Evolutionary conservation across 2,888 invertebrate species (phyloP), one percentile per base, ranked within the genome.

Genomic region (Melanophora roralis): DNA sequence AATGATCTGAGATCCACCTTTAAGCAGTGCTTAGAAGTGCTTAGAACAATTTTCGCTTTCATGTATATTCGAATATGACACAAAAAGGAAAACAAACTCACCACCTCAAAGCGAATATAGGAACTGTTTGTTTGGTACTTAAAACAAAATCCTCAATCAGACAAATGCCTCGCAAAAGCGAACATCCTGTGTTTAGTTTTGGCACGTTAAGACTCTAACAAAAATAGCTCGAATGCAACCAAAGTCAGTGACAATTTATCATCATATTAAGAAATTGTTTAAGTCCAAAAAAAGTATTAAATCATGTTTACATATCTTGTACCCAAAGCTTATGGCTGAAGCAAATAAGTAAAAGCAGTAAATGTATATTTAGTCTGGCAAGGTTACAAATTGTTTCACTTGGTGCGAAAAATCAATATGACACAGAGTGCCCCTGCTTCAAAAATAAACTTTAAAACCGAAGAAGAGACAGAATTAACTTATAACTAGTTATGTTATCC

Each of bases 91-190:
- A n/a, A n/a, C n/a, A n/a, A n/a, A n/a, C n/a, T n/a, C n/a, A n/a
- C n/a, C n/a, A n/a, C n/a, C n/a, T n/a, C n/a, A n/a, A n/a, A n/a
- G n/a, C n/a, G n/a, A n/a, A n/a, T n/a, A n/a, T n/a, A n/a, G n/a
- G n/a, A n/a, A n/a, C n/a, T n/a, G n/a, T n/a, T n/a, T n/a, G n/a
- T n/a, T n/a, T n/a, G n/a, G n/a, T n/a, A n/a, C n/a, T n/a, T n/a
- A n/a, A n/a, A n/a, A n/a, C n/a, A n/a, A n/a, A n/a, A n/a, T n/a
- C n/a, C 14, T 34, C 60, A 75, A 60, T 89, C 88, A 89, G 88
- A 86, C 88, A 89, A 89, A 89, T 88, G 89, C 88, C 89, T 89
- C 88, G 89, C 88, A 73, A 85, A 85, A 82, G 88, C 88, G 87
- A 88, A 85, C 88, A 89, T 88, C 89, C 73, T 83, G 14, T 60